Conservation (phyloP, 2,113 vertebrate genomes). For the Tragelaphus strepsiceros region DNA sequence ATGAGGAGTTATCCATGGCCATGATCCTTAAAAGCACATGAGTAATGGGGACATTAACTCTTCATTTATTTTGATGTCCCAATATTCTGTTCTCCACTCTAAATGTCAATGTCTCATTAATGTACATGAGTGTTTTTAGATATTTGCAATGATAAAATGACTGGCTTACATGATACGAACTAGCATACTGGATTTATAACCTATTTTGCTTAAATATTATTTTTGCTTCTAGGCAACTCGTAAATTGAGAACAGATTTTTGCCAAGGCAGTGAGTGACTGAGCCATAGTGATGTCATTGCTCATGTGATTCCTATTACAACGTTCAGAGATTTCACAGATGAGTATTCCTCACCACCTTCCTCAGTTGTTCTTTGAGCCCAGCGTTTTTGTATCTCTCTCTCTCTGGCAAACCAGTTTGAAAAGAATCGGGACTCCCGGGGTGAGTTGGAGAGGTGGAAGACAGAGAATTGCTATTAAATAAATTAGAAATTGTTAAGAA, state of each 20-base stretch:
- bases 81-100: background rate
- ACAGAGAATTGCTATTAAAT: conserved; percentile 9
- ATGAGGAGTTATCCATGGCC: background rate
- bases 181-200: background rate
- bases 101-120: background rate
- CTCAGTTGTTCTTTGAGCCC: background rate
- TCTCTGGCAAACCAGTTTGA: background rate
- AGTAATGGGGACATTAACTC: background rate
- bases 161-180: background rate
- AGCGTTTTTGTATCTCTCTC: background rate
- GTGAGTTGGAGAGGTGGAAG: background rate
- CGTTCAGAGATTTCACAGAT: conserved; percentile 46
- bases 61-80: background rate
- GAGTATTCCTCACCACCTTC: conserved; percentile 16
- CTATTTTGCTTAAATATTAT: conserved; percentile 56
- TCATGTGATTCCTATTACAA: conserved; percentile 49
- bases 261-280: background rate
- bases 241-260: conserved; percentile 70
- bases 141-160: conserved; percentile 22
- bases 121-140: conserved; percentile 16
- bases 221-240: conserved; percentile 46
- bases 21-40: background rate
- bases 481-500: conserved; percentile 52
- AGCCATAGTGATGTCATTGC: background rate
- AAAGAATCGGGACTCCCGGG: background rate